Percentiles rank a stretch among this genome's conserved stretches.
Conservation (phyloP, 2,113 vertebrate genomes). For the Prietella phreatophila region DNA sequence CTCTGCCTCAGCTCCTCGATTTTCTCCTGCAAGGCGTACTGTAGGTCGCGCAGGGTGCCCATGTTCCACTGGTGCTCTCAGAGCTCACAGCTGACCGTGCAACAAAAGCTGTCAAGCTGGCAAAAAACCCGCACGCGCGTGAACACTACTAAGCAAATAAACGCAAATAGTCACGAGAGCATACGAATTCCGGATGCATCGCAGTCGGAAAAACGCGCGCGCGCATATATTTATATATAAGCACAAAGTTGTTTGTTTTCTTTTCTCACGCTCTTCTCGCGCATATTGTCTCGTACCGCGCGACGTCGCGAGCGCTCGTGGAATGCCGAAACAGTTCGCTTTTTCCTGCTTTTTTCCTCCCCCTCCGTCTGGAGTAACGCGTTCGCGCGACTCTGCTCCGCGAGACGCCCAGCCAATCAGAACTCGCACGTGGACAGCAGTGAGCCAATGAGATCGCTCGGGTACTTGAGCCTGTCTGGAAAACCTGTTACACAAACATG, state of each 20-base stretch:
- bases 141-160: background rate
- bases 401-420: conserved; percentile 7
- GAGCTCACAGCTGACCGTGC: background rate
- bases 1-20: conserved; percentile 95
- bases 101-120: background rate
- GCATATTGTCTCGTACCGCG: background rate
- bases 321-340: background rate
- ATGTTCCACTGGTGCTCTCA: conserved; percentile 61
- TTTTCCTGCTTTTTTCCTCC: no score
- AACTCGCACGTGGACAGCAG: background rate
- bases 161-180: conserved; percentile 6
- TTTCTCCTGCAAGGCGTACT: conserved; percentile 96
- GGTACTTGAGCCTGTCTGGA: background rate
- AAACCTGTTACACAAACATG: conserved; percentile 25
- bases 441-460: conserved; percentile 4
- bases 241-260: background rate
- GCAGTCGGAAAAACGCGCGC: conserved; percentile 15
- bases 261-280: background rate
- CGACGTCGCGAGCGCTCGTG: conserved; percentile 14
- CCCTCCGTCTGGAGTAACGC: background rate
- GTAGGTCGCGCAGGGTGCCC: conserved; percentile 93
- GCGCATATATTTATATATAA: no score
- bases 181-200: background rate
- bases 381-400: conserved; percentile 21
- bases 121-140: background rate